Evolutionary conservation across 1,140 invertebrate genomes (phyloP).

Genomic region (Varroa destructor): DNA sequence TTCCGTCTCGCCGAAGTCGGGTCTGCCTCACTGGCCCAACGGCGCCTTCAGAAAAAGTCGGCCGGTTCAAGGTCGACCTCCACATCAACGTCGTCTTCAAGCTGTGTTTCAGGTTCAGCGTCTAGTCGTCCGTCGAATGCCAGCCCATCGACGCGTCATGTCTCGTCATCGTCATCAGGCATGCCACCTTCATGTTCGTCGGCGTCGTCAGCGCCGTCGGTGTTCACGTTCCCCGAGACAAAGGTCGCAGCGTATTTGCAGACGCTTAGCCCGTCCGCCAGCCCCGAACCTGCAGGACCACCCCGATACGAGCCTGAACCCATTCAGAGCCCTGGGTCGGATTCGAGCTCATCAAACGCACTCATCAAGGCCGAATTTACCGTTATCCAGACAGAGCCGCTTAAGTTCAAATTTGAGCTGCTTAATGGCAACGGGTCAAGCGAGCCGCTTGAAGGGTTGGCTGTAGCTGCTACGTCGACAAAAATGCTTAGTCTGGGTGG

Average conservation of each 20-base stretch:
- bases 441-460: too few relatives aligned
- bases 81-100: slow-evolving; percentile 14
- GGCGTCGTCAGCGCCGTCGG: slow-evolving; percentile 25
- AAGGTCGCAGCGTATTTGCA: slow-evolving; percentile 34
- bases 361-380: slow-evolving; percentile 21
- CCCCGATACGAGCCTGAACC: not conserved
- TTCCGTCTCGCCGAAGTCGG: slow-evolving; percentile 56
- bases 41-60: slow-evolving; percentile 52
- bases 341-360: slow-evolving; percentile 1
- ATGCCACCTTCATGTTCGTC: slow-evolving; percentile 20
- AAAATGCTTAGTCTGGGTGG: too few relatives aligned
- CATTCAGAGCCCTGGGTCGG: not conserved
- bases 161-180: slow-evolving; percentile 7
- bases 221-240: slow-evolving; percentile 33
- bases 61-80: slow-evolving; percentile 37
- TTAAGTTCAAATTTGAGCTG: slow-evolving; percentile 26
- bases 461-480: too few relatives aligned
- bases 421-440: not conserved
- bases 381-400: slow-evolving; percentile 6
- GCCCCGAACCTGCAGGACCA: slow-evolving; percentile 1
- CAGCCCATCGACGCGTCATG: not conserved
- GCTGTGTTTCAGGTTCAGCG: slow-evolving; percentile 3
- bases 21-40: slow-evolving; percentile 55
- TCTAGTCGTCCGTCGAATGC: slow-evolving; percentile 22
- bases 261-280: slow-evolving; percentile 16